Evolutionary conservation across 2,113 vertebrate genomes (phyloP).

Genomic region (Otocyon megalotis): DNA sequence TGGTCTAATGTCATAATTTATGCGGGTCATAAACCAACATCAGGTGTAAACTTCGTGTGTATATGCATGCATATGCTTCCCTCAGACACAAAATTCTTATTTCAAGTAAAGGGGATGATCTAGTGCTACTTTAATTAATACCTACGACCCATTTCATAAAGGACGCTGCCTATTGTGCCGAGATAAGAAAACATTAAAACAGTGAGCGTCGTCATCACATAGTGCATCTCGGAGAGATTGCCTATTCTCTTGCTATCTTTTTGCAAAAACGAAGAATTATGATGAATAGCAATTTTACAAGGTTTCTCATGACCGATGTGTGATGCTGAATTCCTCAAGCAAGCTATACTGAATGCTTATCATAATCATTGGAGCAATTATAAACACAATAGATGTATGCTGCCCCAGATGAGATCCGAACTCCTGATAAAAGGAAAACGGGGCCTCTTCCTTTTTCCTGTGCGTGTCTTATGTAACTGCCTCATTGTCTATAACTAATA

Average conservation of each 20-base stretch:
- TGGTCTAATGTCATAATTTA: conserved; percentile 62
- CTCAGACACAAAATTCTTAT: conserved; percentile 54
- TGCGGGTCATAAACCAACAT: conserved; percentile 43
- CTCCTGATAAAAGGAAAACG: conserved; percentile 72
- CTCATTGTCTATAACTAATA: conserved; percentile 65
- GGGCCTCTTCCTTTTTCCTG: conserved; percentile 48
- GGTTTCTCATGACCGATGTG: conserved; percentile 55
- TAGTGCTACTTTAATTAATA: conserved; percentile 67
- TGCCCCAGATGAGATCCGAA: conserved; percentile 77
- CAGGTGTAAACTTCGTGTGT: conserved; percentile 19
- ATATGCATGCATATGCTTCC: not conserved
- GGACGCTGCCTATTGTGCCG: not conserved
- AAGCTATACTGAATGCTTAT: conserved; percentile 66
- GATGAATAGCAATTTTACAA: not conserved
- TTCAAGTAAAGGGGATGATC: conserved; percentile 56
- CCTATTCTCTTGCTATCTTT: conserved; percentile 35
- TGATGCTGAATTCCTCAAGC: conserved; percentile 68
- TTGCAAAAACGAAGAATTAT: conserved; percentile 53
- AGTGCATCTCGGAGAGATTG: not conserved
- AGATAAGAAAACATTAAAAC: conserved; percentile 28
- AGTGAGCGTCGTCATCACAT: not conserved
- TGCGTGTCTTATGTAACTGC: conserved; percentile 56
- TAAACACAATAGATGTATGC: conserved; percentile 77
- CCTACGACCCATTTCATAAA: conserved; percentile 51
- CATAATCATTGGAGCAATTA: conserved; percentile 82